Evolutionary conservation across 1,140 invertebrate species (phyloP).

Genomic region (Hormaphis cornu): DNA sequence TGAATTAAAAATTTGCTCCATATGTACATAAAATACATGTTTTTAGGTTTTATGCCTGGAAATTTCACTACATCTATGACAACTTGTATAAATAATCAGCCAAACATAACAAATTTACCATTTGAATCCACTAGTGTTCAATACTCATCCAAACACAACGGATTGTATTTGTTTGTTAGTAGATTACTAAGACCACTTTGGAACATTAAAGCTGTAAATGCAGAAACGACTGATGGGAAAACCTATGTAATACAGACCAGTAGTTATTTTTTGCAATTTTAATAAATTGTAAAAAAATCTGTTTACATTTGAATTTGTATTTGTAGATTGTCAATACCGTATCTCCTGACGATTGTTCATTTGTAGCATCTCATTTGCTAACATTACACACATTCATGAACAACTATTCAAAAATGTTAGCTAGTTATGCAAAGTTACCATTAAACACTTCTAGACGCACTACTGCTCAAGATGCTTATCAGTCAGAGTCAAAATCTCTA

Average conservation of each 20-base stretch:
- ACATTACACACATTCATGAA: conserved; percentile 21
- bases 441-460: neutral
- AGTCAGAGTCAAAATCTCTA: conserved; percentile 51
- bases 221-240: conserved; percentile 16
- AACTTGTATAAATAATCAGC: neutral
- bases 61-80: conserved; percentile 26
- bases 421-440: neutral
- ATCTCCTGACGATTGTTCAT: conserved; percentile 28
- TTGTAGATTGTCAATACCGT: conserved; percentile 24
- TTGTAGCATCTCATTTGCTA: conserved; percentile 28
- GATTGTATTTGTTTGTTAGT: conserved; percentile 80
- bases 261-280: conserved; percentile 42
- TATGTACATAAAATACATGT: neutral
- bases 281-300: neutral
- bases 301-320: conserved; percentile 44
- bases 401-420: conserved; percentile 27
- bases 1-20: too few species aligned
- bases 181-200: conserved; percentile 75
- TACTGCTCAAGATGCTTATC: neutral
- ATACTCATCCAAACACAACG: conserved; percentile 84
- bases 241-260: conserved; percentile 44
- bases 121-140: conserved; percentile 28
- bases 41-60: conserved; percentile 22
- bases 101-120: conserved; percentile 20
- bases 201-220: conserved; percentile 47